Evolutionary conservation across 2,797 vertebrate genomes (phyloP), one percentile per base, ranked within the genome.

Genomic region (Danio tinwini): DNA sequence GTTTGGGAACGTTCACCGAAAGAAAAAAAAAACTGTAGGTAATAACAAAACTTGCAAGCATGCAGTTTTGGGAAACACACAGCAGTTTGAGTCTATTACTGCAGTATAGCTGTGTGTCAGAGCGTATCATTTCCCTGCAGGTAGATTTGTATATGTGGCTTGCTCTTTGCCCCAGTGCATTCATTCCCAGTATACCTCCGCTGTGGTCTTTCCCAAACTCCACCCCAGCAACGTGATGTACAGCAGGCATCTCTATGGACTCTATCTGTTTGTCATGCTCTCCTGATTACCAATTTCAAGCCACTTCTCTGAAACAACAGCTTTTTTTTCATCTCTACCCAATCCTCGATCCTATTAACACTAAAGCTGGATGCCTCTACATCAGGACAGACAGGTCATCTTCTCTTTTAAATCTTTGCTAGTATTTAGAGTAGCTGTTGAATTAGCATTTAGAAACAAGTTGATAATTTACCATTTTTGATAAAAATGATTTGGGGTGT

Each of bases 171-270:
- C 17, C 40, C 21, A 4, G 50, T 67, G 74, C 13, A 0, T 29
- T 56, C 17, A 42, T 71, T 74, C 44, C 63, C 64, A 39, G 42
- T 29, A 56, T 74, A 59, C 82, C 82, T 40, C 83, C 75, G 62
- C 56, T 63, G 73, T 86, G 79, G 80, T 86, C 72, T 16, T 29
- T 78, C 76, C 81, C 42, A 2, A 81, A 80, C 82, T 84, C 74
- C 82, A 56, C 73, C 40, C 62, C 44, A 59, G 58, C 63, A 72
- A 90, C 76, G 86, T 76, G 39, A 78, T 88, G 83, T 83, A 82
- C 67, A 74, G 50, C 69, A 56, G 50, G 75, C 84, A 74, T 65
- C 40, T 53, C 63, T 16, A 12, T 39, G 62, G 79, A 81, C 39
- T 9, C 39, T 9, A 52, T 19, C 7, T 61, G 74, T 76, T 78